Conservation (phyloP, 2,888 invertebrate genomes). For the Labia minor region DNA sequence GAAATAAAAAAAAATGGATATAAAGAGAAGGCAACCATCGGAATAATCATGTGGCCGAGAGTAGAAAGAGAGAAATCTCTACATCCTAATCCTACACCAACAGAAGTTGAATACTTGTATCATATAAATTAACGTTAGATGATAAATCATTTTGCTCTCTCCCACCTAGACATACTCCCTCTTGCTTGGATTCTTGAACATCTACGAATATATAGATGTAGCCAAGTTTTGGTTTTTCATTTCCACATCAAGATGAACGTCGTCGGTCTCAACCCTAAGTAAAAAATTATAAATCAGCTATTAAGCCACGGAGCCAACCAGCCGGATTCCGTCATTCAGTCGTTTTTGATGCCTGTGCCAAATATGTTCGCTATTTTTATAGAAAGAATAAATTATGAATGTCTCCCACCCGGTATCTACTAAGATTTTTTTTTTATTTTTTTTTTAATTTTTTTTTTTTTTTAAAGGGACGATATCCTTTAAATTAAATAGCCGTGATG, state of each 20-base stretch:
- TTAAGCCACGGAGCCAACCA: neutral
- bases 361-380: neutral
- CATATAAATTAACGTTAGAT: conserved; percentile 20
- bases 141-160: conserved; percentile 20
- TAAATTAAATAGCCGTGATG: neutral
- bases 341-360: conserved; percentile 1
- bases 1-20: neutral
- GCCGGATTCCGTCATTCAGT: neutral
- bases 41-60: conserved; percentile 7
- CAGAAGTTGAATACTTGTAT: conserved; percentile 23
- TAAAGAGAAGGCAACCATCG: neutral
- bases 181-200: neutral
- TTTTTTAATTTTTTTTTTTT: too few species aligned
- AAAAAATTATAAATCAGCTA: neutral
- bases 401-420: too few species aligned
- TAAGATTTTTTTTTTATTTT: too few species aligned
- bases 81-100: conserved; percentile 18
- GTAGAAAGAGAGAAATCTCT: neutral
- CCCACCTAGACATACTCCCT: neutral
- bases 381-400: neutral
- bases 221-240: conserved; percentile 4
- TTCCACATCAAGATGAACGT: conserved; percentile 1
- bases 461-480: neutral
- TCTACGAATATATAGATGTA: neutral
- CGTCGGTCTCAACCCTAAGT: too few species aligned